A percentile compares a stretch with the other conserved stretches of the same genome.
Evolutionary conservation across 2,113 vertebrate species (phyloP).

Genomic region (Alethe diademata): DNA sequence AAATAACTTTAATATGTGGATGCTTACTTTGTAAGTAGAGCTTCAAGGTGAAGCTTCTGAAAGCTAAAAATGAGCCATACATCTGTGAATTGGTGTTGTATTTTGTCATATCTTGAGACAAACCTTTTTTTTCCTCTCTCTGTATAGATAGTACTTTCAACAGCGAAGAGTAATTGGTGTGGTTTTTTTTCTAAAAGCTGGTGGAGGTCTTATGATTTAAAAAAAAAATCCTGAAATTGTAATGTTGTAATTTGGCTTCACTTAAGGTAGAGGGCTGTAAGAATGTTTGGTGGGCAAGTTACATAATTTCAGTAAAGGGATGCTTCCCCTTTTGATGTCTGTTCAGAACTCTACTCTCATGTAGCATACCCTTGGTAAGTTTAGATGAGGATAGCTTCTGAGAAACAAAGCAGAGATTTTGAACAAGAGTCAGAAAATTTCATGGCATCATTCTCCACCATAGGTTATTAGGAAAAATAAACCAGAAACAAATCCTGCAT

Average conservation of each 20-base stretch:
- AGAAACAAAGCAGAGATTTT: background rate
- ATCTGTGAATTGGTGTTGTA: background rate
- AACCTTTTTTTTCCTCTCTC: background rate
- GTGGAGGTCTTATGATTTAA: rapidly evolving
- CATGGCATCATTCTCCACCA: background rate
- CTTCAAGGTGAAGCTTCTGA: background rate
- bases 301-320: background rate
- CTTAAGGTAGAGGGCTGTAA: background rate
- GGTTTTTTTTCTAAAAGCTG: background rate
- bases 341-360: background rate
- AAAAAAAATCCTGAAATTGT: background rate
- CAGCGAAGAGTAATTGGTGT: rapidly evolving
- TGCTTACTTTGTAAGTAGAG: background rate
- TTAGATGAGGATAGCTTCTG: background rate
- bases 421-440: background rate
- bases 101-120: background rate
- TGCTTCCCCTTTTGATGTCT: background rate
- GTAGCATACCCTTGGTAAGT: background rate
- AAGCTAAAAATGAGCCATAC: background rate
- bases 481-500: background rate
- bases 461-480: background rate
- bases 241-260: background rate
- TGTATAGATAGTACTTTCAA: background rate
- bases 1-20: background rate
- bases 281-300: background rate